Evolutionary conservation across 2,888 invertebrate species (phyloP).

Genomic region (Oscheius sp.): DNA sequence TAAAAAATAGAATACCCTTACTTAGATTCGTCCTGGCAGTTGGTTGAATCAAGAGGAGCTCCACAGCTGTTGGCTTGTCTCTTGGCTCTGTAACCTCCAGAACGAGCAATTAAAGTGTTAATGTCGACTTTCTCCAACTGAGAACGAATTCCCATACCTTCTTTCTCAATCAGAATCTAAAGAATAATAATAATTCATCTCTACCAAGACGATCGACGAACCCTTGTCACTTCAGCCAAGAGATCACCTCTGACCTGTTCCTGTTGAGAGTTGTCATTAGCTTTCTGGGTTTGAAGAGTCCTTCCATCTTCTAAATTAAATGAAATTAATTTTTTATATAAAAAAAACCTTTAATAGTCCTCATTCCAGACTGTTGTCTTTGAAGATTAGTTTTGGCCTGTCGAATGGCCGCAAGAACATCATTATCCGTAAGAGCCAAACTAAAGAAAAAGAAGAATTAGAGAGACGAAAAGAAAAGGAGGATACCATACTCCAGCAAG

Average conservation of each 20-base stretch:
- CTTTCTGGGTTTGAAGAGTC: background rate
- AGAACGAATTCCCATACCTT: background rate
- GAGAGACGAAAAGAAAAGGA: too few species aligned
- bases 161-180: conserved; percentile 3
- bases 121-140: background rate
- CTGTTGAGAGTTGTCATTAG: background rate
- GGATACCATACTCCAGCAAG: too few species aligned
- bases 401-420: too few species aligned
- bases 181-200: too few species aligned
- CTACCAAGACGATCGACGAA: too few species aligned
- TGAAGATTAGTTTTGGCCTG: too few species aligned
- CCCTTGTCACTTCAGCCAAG: background rate
- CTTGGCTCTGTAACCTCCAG: background rate
- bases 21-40: conserved; percentile 33
- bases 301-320: conserved; percentile 6
- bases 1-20: background rate
- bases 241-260: background rate
- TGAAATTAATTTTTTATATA: too few species aligned
- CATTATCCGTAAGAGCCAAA: too few species aligned
- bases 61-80: background rate
- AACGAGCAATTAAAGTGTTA: too few species aligned
- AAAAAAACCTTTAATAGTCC: too few species aligned
- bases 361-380: too few species aligned
- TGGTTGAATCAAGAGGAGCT: background rate
- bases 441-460: too few species aligned